A percentile compares a stretch with the other conserved stretches of the same genome.
Conservation (phyloP, 2,797 vertebrate species). For the Atherinosoma microstoma region DNA sequence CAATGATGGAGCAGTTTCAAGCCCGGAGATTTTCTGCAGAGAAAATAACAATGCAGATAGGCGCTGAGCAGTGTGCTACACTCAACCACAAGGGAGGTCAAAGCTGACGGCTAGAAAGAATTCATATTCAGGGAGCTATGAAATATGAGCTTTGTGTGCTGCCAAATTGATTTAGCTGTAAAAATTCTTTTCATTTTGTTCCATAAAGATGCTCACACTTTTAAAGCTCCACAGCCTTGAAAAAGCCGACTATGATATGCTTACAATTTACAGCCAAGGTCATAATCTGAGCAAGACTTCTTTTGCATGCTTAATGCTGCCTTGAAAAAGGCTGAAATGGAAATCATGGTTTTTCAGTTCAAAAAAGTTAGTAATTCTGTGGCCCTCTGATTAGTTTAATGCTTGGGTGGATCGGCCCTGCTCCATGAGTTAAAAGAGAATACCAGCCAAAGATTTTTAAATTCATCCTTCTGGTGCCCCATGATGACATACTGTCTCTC, state of each 20-base stretch:
- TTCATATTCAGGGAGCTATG: slow-evolving; percentile 68
- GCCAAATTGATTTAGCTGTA: slow-evolving; percentile 80
- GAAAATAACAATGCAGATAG: slow-evolving; percentile 68
- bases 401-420: slow-evolving; percentile 53
- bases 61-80: slow-evolving; percentile 40
- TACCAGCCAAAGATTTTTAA: slow-evolving; percentile 43
- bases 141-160: slow-evolving; percentile 73
- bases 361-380: slow-evolving; percentile 60
- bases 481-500: slow-evolving; percentile 23
- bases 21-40: slow-evolving; percentile 56
- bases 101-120: slow-evolving; percentile 66
- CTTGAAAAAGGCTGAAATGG: slow-evolving; percentile 52
- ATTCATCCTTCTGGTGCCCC: slow-evolving; percentile 47
- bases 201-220: slow-evolving; percentile 76
- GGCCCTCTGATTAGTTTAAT: slow-evolving; percentile 64
- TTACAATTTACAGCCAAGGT: slow-evolving; percentile 77
- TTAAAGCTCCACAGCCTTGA: slow-evolving; percentile 63
- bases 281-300: slow-evolving; percentile 71
- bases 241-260: slow-evolving; percentile 66
- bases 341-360: slow-evolving; percentile 65
- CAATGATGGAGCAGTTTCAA: slow-evolving; percentile 59
- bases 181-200: slow-evolving; percentile 75
- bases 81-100: slow-evolving; percentile 74
- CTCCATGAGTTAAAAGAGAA: slow-evolving; percentile 61
- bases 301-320: slow-evolving; percentile 56